Evolutionary conservation across 2,113 vertebrate species (phyloP), one percentile per base, ranked within the genome.

Genomic region (Microcebus griseorufus): DNA sequence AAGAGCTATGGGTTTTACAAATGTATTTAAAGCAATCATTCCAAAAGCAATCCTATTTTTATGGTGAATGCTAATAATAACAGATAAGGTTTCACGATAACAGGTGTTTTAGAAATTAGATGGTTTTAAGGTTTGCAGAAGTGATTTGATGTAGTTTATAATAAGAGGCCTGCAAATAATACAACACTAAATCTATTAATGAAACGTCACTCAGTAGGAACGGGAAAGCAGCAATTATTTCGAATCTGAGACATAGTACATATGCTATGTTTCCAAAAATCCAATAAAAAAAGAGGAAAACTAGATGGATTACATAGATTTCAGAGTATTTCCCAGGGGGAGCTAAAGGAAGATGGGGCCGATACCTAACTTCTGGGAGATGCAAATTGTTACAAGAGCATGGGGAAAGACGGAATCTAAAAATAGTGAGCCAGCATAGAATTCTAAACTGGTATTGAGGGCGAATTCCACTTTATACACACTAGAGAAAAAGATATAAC

Each of bases 341-440:
- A 48, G 2, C 10, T 13, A 29, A 14, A 7, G 42, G 14, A 9
- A 32, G 0, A 1, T 0, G 12, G 27, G 18, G 18, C 17, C 11
- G 60, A 18, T 17, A 9, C 16, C 4, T 2, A 17, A 16, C 13
- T 37, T 67, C 58, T 23, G 3, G 70, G 13, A n/a, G 9, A 22
- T 0, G 39, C 2, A 13, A 13, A n/a, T 3, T 11, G 14, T 7
- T 32, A 29, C 0, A 1, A 14, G 7, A 5, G 0, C 58, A 25
- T 37, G 1, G 34, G 48, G 34, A 78, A 25, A 67, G 25, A 0
- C 0, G 9, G 34, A 73, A 45, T 37, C 9, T 37, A 34, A 39
- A 48, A n/a, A 27, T 0, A 48, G 45, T 22, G 4, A 12, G 12
- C 16, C 12, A 14, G 25, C 29, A 32, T 3, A 1, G 1, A 6